Base-by-base conservation (phyloP, 1,140 invertebrate species). In the Trachymyrmex septentrionalis region DNA sequence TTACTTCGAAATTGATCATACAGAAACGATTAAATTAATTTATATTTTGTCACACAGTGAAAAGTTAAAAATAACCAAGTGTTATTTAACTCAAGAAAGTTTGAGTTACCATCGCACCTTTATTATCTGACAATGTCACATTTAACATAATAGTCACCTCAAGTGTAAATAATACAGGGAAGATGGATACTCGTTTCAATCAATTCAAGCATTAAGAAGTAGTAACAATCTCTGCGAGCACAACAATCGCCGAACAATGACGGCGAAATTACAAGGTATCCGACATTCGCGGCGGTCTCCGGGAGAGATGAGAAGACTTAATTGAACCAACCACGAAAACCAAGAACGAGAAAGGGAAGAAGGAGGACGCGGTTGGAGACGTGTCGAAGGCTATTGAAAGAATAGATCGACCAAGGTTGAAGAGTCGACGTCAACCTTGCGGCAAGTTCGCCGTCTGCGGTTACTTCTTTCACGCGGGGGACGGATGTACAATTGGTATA, bases 281-380 rank as follows among this genome's bases (percentile, higher is more conserved):
- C 73, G 12, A 27, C 57, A 50, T 50, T 78, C 5, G 21, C 44
- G 24, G 59, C 59, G 44, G 24, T 48, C 59, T 30, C 21, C 4
- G 38, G 16, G 48, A 14, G 14, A 50, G 44, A 57, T 19, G 73
- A 57, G 2, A 77, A 77, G 75, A 30, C 12, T 78, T 64, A 64
- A 78, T 64, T 78, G 59, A 63, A 77, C 57, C 34, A 55, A 34
- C 72, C 59, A 78, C 75, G 57, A 78, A 78, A 78, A 78, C 12
- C 16, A 21, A 63, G 75, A 77, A 59, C 16, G 75, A 61, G 75
- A 69, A 64, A 48, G 16, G 16, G 21, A 16, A 76, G 72, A 34
- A 24, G 34, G 21, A 48, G 14, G 34, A 44, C 12, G n/a, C 55
- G 30, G 55, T n/a, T 59, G 57, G 16, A 63, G 16, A 63, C 27